Percentiles rank a stretch among this genome's conserved stretches.
phyloP scores from a whole-genome alignment of 2,113 vertebrate species.

The Hemiprocne comata region DNA sequence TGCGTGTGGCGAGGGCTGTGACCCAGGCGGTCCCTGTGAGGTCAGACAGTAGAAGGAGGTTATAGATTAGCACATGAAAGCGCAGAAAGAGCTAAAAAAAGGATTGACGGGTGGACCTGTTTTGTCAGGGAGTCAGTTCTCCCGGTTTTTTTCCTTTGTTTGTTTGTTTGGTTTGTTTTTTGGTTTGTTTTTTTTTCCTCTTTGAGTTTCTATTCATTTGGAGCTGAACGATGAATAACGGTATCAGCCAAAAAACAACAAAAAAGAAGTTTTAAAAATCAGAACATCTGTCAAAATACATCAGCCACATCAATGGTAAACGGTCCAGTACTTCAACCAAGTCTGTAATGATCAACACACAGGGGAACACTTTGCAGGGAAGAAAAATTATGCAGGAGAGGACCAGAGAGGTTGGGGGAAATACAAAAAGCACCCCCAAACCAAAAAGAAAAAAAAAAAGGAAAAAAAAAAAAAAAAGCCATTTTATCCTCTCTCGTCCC shows the following conservation, averaged over 20 bases:
- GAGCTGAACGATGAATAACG: conserved; percentile 1
- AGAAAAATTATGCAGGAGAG: conserved; percentile 4
- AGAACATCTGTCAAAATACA: conserved; percentile 64
- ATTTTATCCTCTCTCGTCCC: neutral
- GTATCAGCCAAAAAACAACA: neutral
- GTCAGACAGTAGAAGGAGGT: conserved; percentile 85
- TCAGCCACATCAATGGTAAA: neutral
- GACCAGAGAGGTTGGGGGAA: neutral
- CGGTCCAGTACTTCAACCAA: neutral
- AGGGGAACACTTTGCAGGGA: conserved; percentile 21
- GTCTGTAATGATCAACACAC: conserved; percentile 70
- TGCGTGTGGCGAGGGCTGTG: conserved; percentile 99
- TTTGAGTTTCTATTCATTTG: conserved; percentile 20
- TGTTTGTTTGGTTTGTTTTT: neutral
- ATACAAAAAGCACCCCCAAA: neutral
- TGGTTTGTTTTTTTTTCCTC: neutral
- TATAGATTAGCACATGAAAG: conserved; percentile 80
- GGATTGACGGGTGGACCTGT: conserved; percentile 68
- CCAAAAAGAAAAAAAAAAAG: neutral
- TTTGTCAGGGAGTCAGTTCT: conserved; percentile 35
- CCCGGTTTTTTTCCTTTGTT: neutral
- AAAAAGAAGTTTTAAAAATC: neutral
- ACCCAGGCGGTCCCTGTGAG: conserved; percentile 97
- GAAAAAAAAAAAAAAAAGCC: neutral
- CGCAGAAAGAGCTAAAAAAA: conserved; percentile 79